These are phyloP conservation scores for Andrena bicolor DNA, from an alignment of 2,888 invertebrate species.

Conservation along the genomic window DNA sequence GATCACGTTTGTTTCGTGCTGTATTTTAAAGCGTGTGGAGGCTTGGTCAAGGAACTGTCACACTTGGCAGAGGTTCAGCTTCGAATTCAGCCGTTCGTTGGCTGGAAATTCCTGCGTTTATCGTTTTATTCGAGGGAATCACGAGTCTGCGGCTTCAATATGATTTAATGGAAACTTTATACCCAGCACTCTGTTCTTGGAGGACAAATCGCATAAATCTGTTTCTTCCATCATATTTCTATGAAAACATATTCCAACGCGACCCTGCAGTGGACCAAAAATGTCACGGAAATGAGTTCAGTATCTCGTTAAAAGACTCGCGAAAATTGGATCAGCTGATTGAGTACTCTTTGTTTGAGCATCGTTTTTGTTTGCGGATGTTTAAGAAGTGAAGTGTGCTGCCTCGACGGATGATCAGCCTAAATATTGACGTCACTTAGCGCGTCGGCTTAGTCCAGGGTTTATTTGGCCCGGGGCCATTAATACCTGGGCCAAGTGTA, in stretches of 20 bases:
- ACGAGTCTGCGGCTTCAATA: not conserved
- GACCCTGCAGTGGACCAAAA: not conserved
- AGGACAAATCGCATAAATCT: not conserved
- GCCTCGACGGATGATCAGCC: constrained; percentile 20
- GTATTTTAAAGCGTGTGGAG: constrained; percentile 39
- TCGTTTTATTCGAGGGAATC: constrained; percentile 16
- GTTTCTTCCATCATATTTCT: not conserved
- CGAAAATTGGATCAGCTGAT: not conserved
- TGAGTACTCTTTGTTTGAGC: not conserved
- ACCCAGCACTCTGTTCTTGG: not conserved
- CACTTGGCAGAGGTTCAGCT: constrained; percentile 64
- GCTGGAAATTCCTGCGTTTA: constrained; percentile 9
- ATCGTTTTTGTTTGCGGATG: constrained; percentile 15
- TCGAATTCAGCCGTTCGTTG: constrained; percentile 30
- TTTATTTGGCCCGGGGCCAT: constrained; percentile 61
- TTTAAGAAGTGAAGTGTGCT: not conserved
- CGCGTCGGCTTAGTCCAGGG: constrained; percentile 30
- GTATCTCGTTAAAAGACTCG: not conserved
- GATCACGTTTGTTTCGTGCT: constrained; percentile 33
- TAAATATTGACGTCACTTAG: constrained; percentile 56
- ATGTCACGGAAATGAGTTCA: not conserved
- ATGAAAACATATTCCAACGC: too few species aligned
- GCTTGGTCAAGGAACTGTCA: constrained; percentile 68
- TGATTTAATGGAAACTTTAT: not conserved
- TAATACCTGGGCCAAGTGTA: constrained; percentile 62